Evolutionary conservation across 2,113 vertebrate species (phyloP), one percentile per base, ranked within the genome.

Genomic region (Megaleporinus macrocephalus): DNA sequence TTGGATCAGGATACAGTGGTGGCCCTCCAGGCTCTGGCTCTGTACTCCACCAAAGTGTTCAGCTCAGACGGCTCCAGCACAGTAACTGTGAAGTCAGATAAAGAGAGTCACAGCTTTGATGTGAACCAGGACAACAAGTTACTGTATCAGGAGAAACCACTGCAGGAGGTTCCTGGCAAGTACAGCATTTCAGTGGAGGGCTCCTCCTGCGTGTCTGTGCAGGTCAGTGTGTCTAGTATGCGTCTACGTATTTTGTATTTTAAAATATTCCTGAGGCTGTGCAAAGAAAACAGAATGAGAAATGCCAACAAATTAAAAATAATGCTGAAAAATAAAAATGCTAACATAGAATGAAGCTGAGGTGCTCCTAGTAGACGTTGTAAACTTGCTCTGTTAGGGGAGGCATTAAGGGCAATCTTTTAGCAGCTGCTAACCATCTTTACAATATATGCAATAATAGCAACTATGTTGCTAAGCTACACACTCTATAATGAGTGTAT

Each of bases 61-160:
- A 88, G 78, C 61, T 80, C 86, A 29, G 88, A 85, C 0, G 89
- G 86, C 26, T 83, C 89, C 63, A 83, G 91, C 44, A 90, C 87
- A 59, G 92, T 93, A 69, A 86, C 83, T 10, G 86, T 93, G 47
- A 86, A 78, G 79, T 83, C 91, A 78, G 87, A 63, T 7, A 79
- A 29, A 1, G 88, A 91, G 66, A 85, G 85, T 84, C 57, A 92
- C 65, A 59, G 76, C 2, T 95, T 98, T 83, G 88, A 90, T 0
- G 91, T 98, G 70, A 91, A 94, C 27, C 53, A 91, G 13, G 51
- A 55, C 78, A 98, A 96, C 88, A 93, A 93, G 47, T 90, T 97
- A 69, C 88, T 97, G 73, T 93, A 96, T 7, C 97, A 98, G 83
- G 94, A 95, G 12, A n/a, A 83, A 66, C 0, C 55, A 16, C 83